Percentiles rank a stretch among this genome's conserved stretches.
These are phyloP conservation scores for Saxidomus purpurata DNA, from an alignment of 1,140 invertebrate species.

Conservation along the genomic window DNA sequence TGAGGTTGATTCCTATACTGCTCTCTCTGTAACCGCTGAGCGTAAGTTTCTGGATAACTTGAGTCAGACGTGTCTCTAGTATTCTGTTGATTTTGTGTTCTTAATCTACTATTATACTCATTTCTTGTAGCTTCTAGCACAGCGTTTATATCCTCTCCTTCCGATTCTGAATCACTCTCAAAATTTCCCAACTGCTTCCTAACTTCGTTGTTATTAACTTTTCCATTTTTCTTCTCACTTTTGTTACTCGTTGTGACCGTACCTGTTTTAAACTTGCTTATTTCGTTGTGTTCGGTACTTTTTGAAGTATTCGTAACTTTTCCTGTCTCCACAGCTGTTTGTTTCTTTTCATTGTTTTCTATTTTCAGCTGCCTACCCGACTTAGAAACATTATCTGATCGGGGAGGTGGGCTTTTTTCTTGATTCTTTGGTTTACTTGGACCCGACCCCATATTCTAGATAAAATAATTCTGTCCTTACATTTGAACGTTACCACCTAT, in stretches of 20 bases:
- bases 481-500: background rate
- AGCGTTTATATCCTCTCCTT: slow-evolving; percentile 52
- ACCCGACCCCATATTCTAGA: slow-evolving; percentile 43
- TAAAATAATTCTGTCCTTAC: background rate
- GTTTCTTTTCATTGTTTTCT: background rate
- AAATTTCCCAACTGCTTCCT: background rate
- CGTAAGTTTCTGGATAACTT: slow-evolving; percentile 56
- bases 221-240: background rate
- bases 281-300: background rate
- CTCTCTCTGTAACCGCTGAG: slow-evolving; percentile 60
- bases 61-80: background rate
- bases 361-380: slow-evolving; percentile 21
- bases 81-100: slow-evolving; percentile 3
- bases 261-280: background rate
- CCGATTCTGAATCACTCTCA: slow-evolving; percentile 63
- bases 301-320: background rate
- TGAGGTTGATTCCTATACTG: slow-evolving; percentile 47
- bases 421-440: slow-evolving; percentile 43
- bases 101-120: slow-evolving; percentile 22
- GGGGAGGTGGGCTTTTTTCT: background rate
- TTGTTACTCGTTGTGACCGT: background rate
- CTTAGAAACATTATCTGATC: slow-evolving; percentile 48
- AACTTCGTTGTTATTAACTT: background rate
- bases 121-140: slow-evolving; percentile 60
- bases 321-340: background rate